phyloP scores from a whole-genome alignment of 2,888 invertebrate species.

The Eupithecia pulchellata region DNA sequence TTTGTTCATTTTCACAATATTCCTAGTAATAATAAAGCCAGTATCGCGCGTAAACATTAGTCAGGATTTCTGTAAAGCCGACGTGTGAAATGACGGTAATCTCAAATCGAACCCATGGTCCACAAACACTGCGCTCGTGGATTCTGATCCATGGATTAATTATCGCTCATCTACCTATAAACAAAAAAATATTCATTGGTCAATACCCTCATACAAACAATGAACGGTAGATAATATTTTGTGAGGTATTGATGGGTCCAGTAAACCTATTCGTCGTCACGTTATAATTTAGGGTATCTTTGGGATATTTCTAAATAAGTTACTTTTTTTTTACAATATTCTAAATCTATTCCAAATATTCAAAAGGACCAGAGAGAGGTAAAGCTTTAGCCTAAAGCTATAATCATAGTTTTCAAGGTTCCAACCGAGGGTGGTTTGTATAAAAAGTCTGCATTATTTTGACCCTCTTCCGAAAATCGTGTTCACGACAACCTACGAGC shows the following conservation, averaged over 20 bases:
- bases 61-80: slow-evolving; percentile 67
- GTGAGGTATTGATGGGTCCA: not conserved
- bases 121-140: slow-evolving; percentile 34
- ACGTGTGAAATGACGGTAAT: slow-evolving; percentile 73
- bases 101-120: slow-evolving; percentile 61
- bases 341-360: no score
- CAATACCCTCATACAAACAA: not conserved
- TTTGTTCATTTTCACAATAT: slow-evolving; percentile 12
- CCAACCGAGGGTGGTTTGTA: not conserved
- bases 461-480: not conserved
- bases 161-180: slow-evolving; percentile 20
- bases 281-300: not conserved
- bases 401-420: not conserved
- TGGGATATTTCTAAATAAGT: not conserved
- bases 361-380: no score
- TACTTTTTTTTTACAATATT: no score
- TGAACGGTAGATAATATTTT: not conserved
- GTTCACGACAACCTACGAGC: not conserved
- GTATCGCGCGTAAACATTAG: slow-evolving; percentile 63
- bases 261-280: not conserved
- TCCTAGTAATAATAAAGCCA: slow-evolving; percentile 42
- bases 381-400: no score
- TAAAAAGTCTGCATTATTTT: not conserved
- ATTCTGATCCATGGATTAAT: slow-evolving; percentile 46
- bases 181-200: slow-evolving; percentile 1